These are phyloP conservation scores for Pachypanchax playfairii DNA, from an alignment of 2,113 vertebrate species.

Conservation along the genomic window DNA sequence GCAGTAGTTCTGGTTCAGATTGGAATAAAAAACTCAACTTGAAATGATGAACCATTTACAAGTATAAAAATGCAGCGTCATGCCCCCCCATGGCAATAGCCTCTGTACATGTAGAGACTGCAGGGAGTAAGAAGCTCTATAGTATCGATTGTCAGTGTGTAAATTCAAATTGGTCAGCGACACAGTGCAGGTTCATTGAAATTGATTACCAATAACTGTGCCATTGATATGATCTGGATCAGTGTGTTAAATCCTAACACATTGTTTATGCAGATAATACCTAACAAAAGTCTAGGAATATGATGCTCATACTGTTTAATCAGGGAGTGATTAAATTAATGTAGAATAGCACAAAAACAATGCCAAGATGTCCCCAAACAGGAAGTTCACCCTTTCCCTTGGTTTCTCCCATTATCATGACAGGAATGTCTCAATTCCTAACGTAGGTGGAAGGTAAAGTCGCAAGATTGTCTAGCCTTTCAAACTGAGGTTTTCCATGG, in stretches of 20 bases:
- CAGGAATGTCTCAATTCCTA: too few relatives aligned
- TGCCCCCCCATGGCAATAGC: not conserved
- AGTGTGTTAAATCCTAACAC: conserved; percentile 39
- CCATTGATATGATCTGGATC: conserved; percentile 42
- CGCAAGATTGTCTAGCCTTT: too few relatives aligned
- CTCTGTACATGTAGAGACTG: conserved; percentile 17
- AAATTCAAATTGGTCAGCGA: conserved; percentile 47
- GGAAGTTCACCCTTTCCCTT: too few relatives aligned
- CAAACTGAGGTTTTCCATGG: too few relatives aligned
- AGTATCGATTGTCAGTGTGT: conserved; percentile 43
- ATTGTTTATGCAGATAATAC: conserved; percentile 1
- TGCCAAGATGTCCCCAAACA: conserved; percentile 8
- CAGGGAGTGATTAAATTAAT: conserved; percentile 25
- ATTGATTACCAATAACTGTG: conserved; percentile 57
- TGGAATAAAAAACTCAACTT: not conserved
- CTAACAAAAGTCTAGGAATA: too few relatives aligned
- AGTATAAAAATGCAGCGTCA: conserved; percentile 5
- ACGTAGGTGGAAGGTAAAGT: too few relatives aligned
- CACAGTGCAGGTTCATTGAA: conserved; percentile 49
- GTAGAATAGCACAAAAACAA: conserved; percentile 25
- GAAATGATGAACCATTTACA: not conserved
- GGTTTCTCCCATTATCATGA: too few relatives aligned
- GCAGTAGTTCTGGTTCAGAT: conserved; percentile 1
- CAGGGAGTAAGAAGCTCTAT: conserved; percentile 30
- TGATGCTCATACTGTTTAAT: conserved; percentile 24